Percentiles rank a stretch among this genome's conserved stretches.
Conservation (phyloP, 2,113 vertebrate species). For the Alaudala cheleensis region DNA sequence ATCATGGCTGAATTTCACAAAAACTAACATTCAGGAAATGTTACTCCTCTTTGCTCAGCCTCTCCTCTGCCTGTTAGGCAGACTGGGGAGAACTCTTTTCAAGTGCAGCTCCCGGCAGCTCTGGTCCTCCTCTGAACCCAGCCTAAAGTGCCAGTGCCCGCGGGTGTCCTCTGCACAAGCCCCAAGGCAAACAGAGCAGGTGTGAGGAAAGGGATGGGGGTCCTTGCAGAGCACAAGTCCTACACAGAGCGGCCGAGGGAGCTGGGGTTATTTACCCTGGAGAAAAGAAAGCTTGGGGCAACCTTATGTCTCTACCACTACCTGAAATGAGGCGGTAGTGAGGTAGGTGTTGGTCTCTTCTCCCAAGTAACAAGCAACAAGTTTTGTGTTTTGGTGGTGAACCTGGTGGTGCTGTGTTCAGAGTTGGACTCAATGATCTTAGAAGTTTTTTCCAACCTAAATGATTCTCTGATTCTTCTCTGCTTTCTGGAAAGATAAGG, state of each 20-base stretch:
- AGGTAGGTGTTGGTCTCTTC: neutral
- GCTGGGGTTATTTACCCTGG: neutral
- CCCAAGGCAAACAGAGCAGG: accelerated
- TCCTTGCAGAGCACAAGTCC: neutral
- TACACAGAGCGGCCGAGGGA: accelerated
- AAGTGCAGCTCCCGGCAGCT: neutral
- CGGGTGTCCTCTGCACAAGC: neutral
- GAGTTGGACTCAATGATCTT: neutral
- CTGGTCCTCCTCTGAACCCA: accelerated
- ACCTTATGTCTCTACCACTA: too few species aligned
- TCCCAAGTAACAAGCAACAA: neutral
- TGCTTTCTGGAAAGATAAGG: neutral
- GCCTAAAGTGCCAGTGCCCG: accelerated
- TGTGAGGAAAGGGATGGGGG: accelerated
- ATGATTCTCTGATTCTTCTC: neutral
- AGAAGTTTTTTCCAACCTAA: neutral
- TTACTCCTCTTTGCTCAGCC: neutral
- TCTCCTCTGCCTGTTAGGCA: accelerated
- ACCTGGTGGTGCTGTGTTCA: neutral
- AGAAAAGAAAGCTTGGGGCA: neutral
- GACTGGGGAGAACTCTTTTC: accelerated
- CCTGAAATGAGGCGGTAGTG: accelerated
- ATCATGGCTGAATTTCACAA: neutral
- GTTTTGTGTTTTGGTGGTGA: neutral
- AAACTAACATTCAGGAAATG: neutral